Evolutionary conservation across 35 echinoderm and acorn worm species (phyloP).

Genomic region (Ophiothrix spiculata): DNA sequence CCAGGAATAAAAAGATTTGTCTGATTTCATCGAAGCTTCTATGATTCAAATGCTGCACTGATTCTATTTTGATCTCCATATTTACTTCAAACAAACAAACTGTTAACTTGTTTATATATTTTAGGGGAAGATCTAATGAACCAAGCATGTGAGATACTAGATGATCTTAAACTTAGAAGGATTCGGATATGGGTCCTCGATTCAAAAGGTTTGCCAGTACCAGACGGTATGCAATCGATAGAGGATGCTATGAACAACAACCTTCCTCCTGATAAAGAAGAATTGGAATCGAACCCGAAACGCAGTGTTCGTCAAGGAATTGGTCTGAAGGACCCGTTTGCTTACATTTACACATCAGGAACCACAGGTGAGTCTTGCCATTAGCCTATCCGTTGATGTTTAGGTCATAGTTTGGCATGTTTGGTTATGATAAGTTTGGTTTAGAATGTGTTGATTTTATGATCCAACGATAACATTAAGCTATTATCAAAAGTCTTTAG

Average conservation of each 20-base stretch:
- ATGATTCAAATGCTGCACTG: too few relatives aligned
- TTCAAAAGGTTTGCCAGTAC: not conserved
- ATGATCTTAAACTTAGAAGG: constrained; percentile 49
- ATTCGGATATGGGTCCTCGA: constrained; percentile 66
- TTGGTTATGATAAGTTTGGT: not conserved
- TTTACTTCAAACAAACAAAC: too few relatives aligned
- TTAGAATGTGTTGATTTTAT: too few relatives aligned
- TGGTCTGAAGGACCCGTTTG: constrained; percentile 69
- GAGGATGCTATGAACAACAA: constrained; percentile 19
- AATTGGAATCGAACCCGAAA: constrained; percentile 49
- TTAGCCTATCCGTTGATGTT: too few relatives aligned
- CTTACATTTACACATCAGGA: constrained; percentile 93
- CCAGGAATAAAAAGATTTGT: too few relatives aligned
- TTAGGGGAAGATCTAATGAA: constrained; percentile 35
- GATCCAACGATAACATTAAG: too few relatives aligned
- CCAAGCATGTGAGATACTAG: constrained; percentile 49
- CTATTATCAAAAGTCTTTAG: too few relatives aligned
- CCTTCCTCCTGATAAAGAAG: constrained; percentile 4
- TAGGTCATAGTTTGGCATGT: not conserved
- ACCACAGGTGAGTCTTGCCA: constrained; percentile 96
- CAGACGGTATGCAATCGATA: constrained; percentile 21
- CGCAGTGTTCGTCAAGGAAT: constrained; percentile 62
- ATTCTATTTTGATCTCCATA: too few relatives aligned
- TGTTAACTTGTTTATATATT: too few relatives aligned
- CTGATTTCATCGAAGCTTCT: too few relatives aligned